phyloP scores from a whole-genome alignment of 2,113 vertebrate species.

The Xiphophorus maculatus region DNA sequence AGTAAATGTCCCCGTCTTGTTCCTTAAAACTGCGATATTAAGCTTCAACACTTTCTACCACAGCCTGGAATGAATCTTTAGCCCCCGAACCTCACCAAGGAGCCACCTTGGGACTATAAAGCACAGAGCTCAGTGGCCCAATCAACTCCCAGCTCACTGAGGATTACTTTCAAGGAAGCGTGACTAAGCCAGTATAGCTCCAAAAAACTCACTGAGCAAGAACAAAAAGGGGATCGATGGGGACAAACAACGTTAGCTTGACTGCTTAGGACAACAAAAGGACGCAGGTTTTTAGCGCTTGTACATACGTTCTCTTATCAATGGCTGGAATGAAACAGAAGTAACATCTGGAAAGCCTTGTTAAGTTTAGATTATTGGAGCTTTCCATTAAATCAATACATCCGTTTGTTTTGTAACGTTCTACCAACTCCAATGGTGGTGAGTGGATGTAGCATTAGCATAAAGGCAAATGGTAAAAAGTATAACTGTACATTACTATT shows the following conservation, averaged over 20 bases:
- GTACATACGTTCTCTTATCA: background rate
- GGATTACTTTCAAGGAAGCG: constrained; percentile 16
- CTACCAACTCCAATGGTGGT: background rate
- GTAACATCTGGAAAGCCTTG: background rate
- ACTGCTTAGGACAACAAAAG: background rate
- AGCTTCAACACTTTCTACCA: background rate
- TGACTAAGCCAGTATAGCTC: background rate
- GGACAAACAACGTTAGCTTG: background rate
- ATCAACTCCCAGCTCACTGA: constrained; percentile 31
- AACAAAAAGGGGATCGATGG: constrained; percentile 25
- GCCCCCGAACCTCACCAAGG: background rate
- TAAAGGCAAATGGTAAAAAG: background rate
- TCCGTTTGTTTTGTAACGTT: background rate
- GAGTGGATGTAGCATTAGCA: background rate
- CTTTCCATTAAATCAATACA: no score
- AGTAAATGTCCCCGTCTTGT: background rate
- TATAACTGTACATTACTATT: no score
- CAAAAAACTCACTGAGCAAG: background rate
- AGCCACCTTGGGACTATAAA: background rate
- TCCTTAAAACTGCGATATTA: background rate
- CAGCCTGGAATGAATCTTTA: background rate
- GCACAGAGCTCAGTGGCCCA: background rate
- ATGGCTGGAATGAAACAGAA: background rate
- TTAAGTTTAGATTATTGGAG: no score
- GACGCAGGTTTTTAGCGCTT: background rate